These are phyloP conservation scores for Drosophila phalerata DNA, from an alignment of 2,888 invertebrate genomes.

Conservation along the genomic window DNA sequence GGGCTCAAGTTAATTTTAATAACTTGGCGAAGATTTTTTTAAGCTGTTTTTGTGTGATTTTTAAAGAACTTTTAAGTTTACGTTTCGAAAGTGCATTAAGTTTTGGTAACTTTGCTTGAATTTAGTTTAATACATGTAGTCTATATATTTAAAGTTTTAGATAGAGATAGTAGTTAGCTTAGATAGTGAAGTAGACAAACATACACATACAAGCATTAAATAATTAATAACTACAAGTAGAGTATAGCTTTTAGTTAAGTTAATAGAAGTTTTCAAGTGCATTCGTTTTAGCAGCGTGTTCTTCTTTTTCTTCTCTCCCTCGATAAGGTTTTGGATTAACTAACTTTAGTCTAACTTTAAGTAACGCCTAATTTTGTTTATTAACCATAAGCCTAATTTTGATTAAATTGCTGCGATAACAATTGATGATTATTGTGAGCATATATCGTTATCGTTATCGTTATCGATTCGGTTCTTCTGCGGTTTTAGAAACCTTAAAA, in stretches of 20 bases:
- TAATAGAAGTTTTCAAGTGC: conserved; percentile 47
- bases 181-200: conserved; percentile 64
- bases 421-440: conserved; percentile 49
- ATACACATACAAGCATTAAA: conserved; percentile 65
- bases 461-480: conserved; percentile 29
- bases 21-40: conserved; percentile 25
- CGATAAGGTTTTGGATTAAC: conserved; percentile 31
- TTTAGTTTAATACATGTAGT: conserved; percentile 10
- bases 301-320: conserved; percentile 17
- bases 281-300: conserved; percentile 41
- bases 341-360: conserved; percentile 52
- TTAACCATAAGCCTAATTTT: conserved; percentile 48
- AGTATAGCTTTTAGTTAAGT: conserved; percentile 33
- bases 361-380: conserved; percentile 36
- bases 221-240: conserved; percentile 29
- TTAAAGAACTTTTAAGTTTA: conserved; percentile 17
- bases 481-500: conserved; percentile 71
- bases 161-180: conserved; percentile 34
- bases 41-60: conserved; percentile 21
- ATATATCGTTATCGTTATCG: conserved; percentile 37
- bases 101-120: conserved; percentile 44
- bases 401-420: conserved; percentile 51
- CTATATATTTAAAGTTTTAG: conserved; percentile 29
- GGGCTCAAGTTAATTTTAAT: conserved; percentile 40
- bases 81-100: conserved; percentile 18